Base-by-base conservation (phyloP, 2,797 vertebrate genomes). In the Catamblyrhynchus diadema region DNA sequence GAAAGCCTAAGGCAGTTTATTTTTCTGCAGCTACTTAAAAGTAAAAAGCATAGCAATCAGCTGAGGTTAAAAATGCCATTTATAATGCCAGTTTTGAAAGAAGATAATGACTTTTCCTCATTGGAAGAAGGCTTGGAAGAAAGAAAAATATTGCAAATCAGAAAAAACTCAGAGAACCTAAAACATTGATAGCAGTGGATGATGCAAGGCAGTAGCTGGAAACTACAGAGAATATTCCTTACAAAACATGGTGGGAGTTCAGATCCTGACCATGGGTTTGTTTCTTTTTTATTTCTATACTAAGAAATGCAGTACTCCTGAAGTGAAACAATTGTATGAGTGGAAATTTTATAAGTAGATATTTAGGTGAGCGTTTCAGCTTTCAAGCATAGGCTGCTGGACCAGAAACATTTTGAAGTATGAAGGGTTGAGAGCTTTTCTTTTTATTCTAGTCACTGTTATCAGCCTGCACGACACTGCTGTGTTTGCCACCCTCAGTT, bases 1-100 rank as follows among this genome's bases (percentile, higher is more conserved):
- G 64, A 60, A 71, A 85, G 51, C 32, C 21, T 61, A 88, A 67
- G 14, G 22, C 28, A n/a, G 28, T 33, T 88, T 94, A 30, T 70
- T 91, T 94, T 93, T 59, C 39, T 91, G 35, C 37, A 86, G 25
- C 24, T 87, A n/a, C 35, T 74, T 89, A 69, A 78, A 94, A 84
- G 19, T 22, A 62, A 53, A 69, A 80, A 33, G 6, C 28, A 8
- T 37, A 51, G 14, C 45, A 65, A 65, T 75, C 35, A 65, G 12
- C 20, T 51, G 42, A 71, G 22, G 42, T 82, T 71, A 65, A 70
- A 89, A 83, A 33, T 75, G 33, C 6, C 16, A 17, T 65, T 91
- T 81, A 8, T 33, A 59, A 57, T 62, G 61, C 5, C 14, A 65
- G 27, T 53, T 62, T 69, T 51, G 11, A 89, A 93, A 82, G 47